These are phyloP conservation scores for Prenolepis imparis DNA, from an alignment of 2,888 invertebrate species.

Conservation along the genomic window DNA sequence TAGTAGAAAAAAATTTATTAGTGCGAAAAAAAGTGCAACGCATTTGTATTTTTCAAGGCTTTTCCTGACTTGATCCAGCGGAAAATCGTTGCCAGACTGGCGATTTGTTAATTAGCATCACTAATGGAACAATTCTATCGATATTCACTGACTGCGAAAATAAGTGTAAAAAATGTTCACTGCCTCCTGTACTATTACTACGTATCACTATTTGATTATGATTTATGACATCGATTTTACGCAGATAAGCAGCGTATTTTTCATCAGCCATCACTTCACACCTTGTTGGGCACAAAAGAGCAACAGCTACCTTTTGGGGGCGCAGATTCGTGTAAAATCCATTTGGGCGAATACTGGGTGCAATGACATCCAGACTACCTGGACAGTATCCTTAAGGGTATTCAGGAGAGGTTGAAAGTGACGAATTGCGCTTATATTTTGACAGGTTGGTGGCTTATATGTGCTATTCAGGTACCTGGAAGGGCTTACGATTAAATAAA, in stretches of 20 bases:
- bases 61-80: no score
- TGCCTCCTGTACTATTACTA: no score
- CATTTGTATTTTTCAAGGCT: no score
- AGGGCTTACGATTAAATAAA: not conserved
- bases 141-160: no score
- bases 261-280: conserved; percentile 40
- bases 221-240: not conserved
- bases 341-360: conserved; percentile 41
- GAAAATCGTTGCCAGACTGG: no score
- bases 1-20: no score
- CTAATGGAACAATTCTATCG: no score
- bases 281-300: conserved; percentile 43
- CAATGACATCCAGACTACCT: conserved; percentile 57
- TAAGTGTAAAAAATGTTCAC: no score
- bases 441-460: conserved; percentile 47
- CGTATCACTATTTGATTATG: not conserved
- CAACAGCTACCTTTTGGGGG: not conserved
- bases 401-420: not conserved
- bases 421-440: conserved; percentile 60
- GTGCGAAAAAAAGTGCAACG: no score
- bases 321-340: conserved; percentile 16
- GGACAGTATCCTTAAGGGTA: conserved; percentile 20
- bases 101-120: no score
- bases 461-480: not conserved
- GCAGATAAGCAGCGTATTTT: not conserved